Base-by-base conservation (phyloP, 2,797 vertebrate genomes). In the Pantherophis alleghaniensis region DNA sequence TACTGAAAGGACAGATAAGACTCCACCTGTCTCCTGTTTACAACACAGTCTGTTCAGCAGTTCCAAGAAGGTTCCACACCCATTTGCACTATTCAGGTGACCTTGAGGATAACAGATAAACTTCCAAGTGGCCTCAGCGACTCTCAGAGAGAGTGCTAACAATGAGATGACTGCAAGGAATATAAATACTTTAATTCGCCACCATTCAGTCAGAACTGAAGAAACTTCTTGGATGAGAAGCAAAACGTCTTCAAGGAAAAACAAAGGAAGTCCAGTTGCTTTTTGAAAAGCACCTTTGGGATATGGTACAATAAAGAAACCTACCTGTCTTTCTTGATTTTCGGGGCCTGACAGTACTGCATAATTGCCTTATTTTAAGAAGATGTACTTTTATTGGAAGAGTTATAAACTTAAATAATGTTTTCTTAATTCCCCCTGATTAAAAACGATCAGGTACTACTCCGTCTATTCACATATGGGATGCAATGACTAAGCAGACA, bases 401-500 rank as follows among this genome's bases (percentile, higher is more conserved):
- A 91, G 79, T 83, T 57, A 57, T 88, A 87, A 47, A 59, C 60
- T 53, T 88, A 87, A 93, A 87, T 93, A 87, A 94, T 90, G 91
- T 13, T 74, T 61, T 91, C 57, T 42, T 66, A 57, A 91, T 59
- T 2, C 79, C 56, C 90, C 88, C 93, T 92, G 87, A 51, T 93
- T 42, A 26, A 90, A 57, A 79, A 91, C 3, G 3, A 14, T 0
- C 96, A 99, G 99, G 99, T 56, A 98, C 99, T 0, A 98, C 99
- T 0, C 99, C 99, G 0, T 99, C 98, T 16, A 99, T 99, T 96
- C 99, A 99, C 0, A 93, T 99, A 37, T 99, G 99, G 99, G 99
- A 99, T 13, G 99, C 99, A 91, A 98, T 99, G 98, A 99, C 97
- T 93, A 99, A 99, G 92, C 99, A 99, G 97, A 99, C 99, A 0